Evolutionary conservation across 2,797 vertebrate species (phyloP).

Genomic region (Darevskia mixta): DNA sequence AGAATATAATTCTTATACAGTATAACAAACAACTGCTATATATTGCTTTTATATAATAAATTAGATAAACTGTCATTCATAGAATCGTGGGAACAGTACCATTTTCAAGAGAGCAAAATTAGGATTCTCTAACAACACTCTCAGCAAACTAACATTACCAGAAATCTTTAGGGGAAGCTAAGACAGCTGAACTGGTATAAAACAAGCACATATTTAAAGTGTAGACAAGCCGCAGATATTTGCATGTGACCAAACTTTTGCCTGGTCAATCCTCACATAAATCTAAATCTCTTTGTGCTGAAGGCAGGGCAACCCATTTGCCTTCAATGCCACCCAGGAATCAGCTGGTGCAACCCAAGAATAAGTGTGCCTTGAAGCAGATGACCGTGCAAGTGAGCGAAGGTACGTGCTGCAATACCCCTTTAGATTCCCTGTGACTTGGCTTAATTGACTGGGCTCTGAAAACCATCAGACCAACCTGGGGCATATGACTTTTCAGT

Average conservation of each 20-base stretch:
- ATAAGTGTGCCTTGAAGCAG: not conserved
- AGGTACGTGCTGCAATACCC: not conserved
- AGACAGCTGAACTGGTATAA: not conserved
- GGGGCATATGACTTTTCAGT: not conserved
- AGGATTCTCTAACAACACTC: too few relatives aligned
- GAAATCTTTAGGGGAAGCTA: not conserved
- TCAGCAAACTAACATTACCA: not conserved
- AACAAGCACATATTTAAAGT: not conserved
- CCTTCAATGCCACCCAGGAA: not conserved
- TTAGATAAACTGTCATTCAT: not conserved
- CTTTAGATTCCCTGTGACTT: not conserved
- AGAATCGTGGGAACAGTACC: too few relatives aligned
- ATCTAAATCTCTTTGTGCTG: too few relatives aligned
- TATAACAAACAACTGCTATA: too few relatives aligned
- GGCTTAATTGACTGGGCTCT: not conserved
- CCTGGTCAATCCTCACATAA: too few relatives aligned
- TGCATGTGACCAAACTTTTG: not conserved
- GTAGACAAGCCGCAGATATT: not conserved
- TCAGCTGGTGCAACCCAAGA: not conserved
- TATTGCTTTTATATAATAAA: too few relatives aligned
- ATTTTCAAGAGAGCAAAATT: not conserved
- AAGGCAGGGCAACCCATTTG: not conserved
- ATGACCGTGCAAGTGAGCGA: not conserved
- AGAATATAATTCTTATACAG: too few relatives aligned
- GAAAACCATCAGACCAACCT: not conserved